Base-by-base conservation (phyloP, 2,113 vertebrate genomes). In the Cyphomyrus plagiostoma region DNA sequence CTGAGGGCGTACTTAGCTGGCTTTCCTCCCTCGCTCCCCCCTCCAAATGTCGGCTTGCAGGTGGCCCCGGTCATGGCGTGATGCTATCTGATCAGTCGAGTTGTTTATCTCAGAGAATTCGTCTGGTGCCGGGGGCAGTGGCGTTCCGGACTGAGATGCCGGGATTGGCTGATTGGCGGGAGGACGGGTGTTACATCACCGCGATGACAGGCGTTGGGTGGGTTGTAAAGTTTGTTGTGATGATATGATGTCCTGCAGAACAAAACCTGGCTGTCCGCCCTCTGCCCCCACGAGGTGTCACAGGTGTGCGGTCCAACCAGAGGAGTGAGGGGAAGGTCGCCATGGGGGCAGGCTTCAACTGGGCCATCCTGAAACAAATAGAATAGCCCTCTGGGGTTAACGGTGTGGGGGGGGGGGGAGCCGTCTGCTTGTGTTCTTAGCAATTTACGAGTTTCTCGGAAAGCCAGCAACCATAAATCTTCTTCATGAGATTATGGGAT, bases 401-500 rank as follows among this genome's bases (percentile, higher is more conserved):
- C 92, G 90, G 92, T 91, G 92, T 90, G 84, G 84, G 92, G 88
- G 91, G 88, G 91, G 42, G 42, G 42, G 23, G 91, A 88, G 90
- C 93, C 93, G 93, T 95, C 94, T 93, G 86, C 94, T 95, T 94
- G 93, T 93, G 94, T 94, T 93, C 92, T 94, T 93, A 92, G 94
- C 93, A 94, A 96, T 95, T 95, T 95, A 95, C 92, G 93, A 94
- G 93, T 92, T 93, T 94, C 93, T 94, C 93, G 93, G 92, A 94
- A 94, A 91, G 94, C 94, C 94, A 93, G 92, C 94, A 13, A 91
- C 92, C 94, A 94, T 96, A 96, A 96, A 96, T 96, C 92, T 94
- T 95, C 92, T 91, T 91, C 91, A 88, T 92, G 92, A 95, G 94
- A 95, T 94, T 95, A 96, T 94, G 93, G 94, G 92, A 95, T 95